Percentiles rank a stretch among this genome's conserved stretches.
phyloP scores from a whole-genome alignment of 2,888 invertebrate species.

The Drosophila longiperda region DNA sequence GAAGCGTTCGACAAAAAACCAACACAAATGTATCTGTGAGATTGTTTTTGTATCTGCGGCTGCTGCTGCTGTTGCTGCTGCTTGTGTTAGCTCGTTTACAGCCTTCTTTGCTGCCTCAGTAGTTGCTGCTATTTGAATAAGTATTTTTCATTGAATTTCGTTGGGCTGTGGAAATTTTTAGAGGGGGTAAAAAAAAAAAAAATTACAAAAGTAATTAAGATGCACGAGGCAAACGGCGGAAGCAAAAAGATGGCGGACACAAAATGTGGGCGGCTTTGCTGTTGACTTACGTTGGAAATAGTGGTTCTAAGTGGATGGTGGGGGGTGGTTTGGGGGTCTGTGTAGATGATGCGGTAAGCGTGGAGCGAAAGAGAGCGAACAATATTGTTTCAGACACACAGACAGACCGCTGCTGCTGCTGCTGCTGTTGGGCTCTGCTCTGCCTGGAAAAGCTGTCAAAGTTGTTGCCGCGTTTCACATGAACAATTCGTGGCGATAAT shows the following conservation, averaged over 20 bases:
- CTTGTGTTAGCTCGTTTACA: constrained; percentile 67
- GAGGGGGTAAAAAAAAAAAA: constrained; percentile 26
- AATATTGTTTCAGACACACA: constrained; percentile 26
- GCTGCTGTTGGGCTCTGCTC: constrained; percentile 10
- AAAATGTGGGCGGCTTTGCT: constrained; percentile 67
- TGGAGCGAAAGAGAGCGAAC: constrained; percentile 11
- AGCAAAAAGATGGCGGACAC: constrained; percentile 76
- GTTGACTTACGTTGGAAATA: constrained; percentile 12
- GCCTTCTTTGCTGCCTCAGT: constrained; percentile 70
- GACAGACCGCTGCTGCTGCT: not conserved
- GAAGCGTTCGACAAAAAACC: constrained; percentile 77
- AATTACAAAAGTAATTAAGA: constrained; percentile 71
- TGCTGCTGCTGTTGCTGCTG: constrained; percentile 29
- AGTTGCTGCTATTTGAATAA: constrained; percentile 71
- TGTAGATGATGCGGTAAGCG: constrained; percentile 16
- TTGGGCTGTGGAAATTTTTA: constrained; percentile 77
- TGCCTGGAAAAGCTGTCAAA: constrained; percentile 57
- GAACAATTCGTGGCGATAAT: constrained; percentile 81
- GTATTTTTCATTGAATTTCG: constrained; percentile 81
- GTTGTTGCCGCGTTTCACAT: constrained; percentile 66
- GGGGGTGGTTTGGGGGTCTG: not conserved
- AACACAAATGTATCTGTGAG: constrained; percentile 63
- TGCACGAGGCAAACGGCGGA: constrained; percentile 80
- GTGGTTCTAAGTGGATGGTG: constrained; percentile 2
- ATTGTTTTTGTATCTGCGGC: constrained; percentile 37